phyloP scores from a whole-genome alignment of 2,888 invertebrate species.

The Pediacus dermestoides region DNA sequence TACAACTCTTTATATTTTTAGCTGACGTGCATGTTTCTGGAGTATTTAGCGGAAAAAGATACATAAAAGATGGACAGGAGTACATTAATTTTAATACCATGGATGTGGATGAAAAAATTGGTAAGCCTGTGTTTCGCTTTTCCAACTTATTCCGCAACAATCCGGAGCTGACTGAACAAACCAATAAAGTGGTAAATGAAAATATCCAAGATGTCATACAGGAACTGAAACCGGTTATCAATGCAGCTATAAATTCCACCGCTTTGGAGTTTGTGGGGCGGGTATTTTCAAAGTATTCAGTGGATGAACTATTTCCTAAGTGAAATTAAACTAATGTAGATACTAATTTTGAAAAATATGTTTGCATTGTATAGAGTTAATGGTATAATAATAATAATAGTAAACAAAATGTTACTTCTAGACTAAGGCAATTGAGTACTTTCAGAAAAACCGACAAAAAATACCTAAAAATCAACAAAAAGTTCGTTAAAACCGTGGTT shows the following conservation, averaged over 20 bases:
- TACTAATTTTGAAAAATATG: too few species aligned
- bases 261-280: slow-evolving; percentile 53
- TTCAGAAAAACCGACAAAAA: not conserved
- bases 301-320: slow-evolving; percentile 50
- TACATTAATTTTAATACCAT: slow-evolving; percentile 58
- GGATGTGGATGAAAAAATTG: slow-evolving; percentile 59
- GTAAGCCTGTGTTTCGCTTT: slow-evolving; percentile 58
- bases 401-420: too few species aligned
- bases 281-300: slow-evolving; percentile 53
- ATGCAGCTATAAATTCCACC: slow-evolving; percentile 54
- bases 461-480: too few species aligned
- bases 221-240: slow-evolving; percentile 63
- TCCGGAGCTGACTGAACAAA: slow-evolving; percentile 58
- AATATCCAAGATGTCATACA: slow-evolving; percentile 66
- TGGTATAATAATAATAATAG: not conserved
- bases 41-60: slow-evolving; percentile 55
- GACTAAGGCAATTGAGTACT: slow-evolving; percentile 1
- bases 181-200: slow-evolving; percentile 69
- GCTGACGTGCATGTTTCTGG: slow-evolving; percentile 61
- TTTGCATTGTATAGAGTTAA: too few species aligned
- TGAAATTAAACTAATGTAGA: too few species aligned
- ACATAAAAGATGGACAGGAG: slow-evolving; percentile 50
- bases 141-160: slow-evolving; percentile 65
- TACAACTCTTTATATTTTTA: slow-evolving; percentile 35
- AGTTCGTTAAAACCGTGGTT: too few species aligned